Evolutionary conservation across 2,888 invertebrate genomes (phyloP).

Genomic region (Acrocera orbiculus): DNA sequence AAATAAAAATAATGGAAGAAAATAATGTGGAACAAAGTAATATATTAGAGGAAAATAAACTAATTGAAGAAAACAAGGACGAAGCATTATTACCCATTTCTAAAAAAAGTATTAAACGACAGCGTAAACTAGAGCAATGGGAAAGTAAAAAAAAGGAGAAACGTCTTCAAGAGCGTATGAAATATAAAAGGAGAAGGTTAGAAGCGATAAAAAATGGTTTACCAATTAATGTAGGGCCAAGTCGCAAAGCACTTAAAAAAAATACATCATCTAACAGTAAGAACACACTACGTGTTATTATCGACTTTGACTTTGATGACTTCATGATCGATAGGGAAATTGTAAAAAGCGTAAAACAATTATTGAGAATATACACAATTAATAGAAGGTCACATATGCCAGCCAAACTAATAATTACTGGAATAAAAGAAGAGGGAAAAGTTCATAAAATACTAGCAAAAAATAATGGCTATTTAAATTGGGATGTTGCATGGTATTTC

Average conservation of each 20-base stretch:
- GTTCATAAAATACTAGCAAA: constrained; percentile 56
- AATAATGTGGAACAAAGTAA: too few species aligned
- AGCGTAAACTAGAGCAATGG: constrained; percentile 55
- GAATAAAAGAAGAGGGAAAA: constrained; percentile 47
- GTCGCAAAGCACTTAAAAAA: constrained; percentile 60
- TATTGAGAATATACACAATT: constrained; percentile 75
- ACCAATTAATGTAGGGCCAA: constrained; percentile 45
- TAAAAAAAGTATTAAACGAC: constrained; percentile 49
- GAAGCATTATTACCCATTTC: constrained; percentile 21
- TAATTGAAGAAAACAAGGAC: too few species aligned
- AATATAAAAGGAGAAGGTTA: constrained; percentile 48
- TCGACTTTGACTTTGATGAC: constrained; percentile 83
- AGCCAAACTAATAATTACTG: constrained; percentile 65
- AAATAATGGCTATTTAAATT: constrained; percentile 75
- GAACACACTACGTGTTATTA: constrained; percentile 47
- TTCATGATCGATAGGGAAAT: constrained; percentile 82
- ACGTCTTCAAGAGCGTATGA: constrained; percentile 51
- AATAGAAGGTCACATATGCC: constrained; percentile 70
- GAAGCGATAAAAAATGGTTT: constrained; percentile 54
- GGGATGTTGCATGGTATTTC: constrained; percentile 70
- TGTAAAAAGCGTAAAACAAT: constrained; percentile 76
- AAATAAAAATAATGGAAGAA: too few species aligned
- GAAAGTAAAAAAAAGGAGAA: constrained; percentile 49
- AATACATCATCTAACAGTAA: constrained; percentile 49
- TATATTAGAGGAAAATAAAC: too few species aligned